A percentile compares a stretch with the other conserved stretches of the same genome.
phyloP scores from a whole-genome alignment of 2,113 vertebrate genomes.

The Pleuronectes platessa region DNA sequence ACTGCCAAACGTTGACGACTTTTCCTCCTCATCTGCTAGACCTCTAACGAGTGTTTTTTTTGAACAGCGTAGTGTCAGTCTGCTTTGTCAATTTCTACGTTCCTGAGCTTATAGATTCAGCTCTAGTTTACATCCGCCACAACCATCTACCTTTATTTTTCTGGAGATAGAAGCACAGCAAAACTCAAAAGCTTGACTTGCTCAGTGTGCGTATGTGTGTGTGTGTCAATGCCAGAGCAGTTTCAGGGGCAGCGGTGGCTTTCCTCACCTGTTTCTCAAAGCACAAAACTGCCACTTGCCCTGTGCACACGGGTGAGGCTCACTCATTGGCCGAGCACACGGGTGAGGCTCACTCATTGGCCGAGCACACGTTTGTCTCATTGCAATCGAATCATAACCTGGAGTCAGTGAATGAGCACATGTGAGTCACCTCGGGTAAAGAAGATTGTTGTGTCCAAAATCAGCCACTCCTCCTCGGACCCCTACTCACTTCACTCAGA shows the following conservation, averaged over 20 bases:
- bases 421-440: neutral
- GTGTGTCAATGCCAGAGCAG: neutral
- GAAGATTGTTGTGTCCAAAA: too few relatives aligned
- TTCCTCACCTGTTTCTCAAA: conserved; percentile 15
- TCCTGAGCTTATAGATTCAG: conserved; percentile 48
- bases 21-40: conserved; percentile 26
- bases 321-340: conserved; percentile 27
- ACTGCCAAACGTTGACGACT: conserved; percentile 59
- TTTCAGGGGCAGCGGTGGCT: neutral
- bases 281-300: conserved; percentile 45
- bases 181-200: conserved; percentile 35
- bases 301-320: conserved; percentile 9
- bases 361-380: conserved; percentile 21
- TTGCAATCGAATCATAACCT: neutral
- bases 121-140: conserved; percentile 57
- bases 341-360: conserved; percentile 16
- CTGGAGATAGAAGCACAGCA: conserved; percentile 57
- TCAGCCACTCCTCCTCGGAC: too few relatives aligned
- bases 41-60: conserved; percentile 59
- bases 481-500: too few relatives aligned
- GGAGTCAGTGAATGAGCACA: neutral
- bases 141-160: conserved; percentile 53
- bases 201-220: conserved; percentile 17
- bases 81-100: conserved; percentile 54
- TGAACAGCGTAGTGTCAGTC: conserved; percentile 39